These are phyloP conservation scores for Papio anubis DNA, from an alignment of 2,113 vertebrate genomes.

Conservation along the genomic window DNA sequence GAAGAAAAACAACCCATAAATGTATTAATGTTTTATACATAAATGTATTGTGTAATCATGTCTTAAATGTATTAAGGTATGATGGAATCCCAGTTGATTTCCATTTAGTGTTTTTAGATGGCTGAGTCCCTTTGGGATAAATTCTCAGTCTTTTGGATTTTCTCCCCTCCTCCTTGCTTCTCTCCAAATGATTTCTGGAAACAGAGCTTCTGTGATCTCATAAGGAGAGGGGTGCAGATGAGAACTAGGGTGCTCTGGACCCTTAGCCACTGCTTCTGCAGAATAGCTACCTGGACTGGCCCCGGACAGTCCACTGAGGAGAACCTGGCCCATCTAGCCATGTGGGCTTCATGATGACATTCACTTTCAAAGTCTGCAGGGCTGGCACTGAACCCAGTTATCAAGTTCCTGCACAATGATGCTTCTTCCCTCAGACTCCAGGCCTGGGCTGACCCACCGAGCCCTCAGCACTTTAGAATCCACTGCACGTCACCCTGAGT, in stretches of 20 bases:
- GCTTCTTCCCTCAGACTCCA: neutral
- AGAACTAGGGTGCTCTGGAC: neutral
- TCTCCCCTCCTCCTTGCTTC: neutral
- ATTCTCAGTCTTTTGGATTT: neutral
- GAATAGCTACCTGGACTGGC: neutral
- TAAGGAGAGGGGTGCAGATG: neutral
- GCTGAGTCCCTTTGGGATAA: neutral
- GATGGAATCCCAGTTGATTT: neutral
- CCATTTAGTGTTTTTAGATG: neutral
- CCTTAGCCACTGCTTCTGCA: neutral
- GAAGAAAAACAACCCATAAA: constrained; percentile 16
- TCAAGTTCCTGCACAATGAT: neutral
- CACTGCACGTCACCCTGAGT: neutral
- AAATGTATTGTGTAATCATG: no score
- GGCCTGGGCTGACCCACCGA: neutral
- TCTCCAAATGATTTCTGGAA: neutral
- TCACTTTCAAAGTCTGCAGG: neutral
- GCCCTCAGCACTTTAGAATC: neutral
- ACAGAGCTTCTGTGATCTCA: neutral
- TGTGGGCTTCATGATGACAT: neutral
- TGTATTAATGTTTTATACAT: no score
- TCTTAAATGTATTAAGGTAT: neutral
- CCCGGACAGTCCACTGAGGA: neutral
- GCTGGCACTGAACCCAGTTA: neutral
- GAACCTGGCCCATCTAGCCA: neutral